These are phyloP conservation scores for Drosophila tropicalis DNA, from an alignment of 1,140 invertebrate species.

Conservation along the genomic window DNA sequence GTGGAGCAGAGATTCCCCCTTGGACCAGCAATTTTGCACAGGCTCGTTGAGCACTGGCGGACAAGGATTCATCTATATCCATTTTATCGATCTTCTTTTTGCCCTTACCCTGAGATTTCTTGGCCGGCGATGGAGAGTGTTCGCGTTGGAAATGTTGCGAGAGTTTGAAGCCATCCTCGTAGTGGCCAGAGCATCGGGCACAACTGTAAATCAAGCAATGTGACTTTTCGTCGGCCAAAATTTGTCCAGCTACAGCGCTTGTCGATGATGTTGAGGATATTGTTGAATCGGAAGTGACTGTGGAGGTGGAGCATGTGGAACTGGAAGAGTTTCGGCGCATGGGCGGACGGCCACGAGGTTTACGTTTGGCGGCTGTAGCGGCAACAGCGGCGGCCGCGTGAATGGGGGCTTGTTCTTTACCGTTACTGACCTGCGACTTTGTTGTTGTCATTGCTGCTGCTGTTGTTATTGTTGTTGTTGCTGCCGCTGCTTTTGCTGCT, in stretches of 20 bases:
- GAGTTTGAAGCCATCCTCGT: constrained; percentile 52
- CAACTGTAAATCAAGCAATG: constrained; percentile 67
- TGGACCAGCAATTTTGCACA: constrained; percentile 58
- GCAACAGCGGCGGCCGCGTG: constrained; percentile 8
- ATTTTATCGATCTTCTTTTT: constrained; percentile 26
- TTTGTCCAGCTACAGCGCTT: constrained; percentile 44
- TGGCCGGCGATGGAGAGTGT: constrained; percentile 30
- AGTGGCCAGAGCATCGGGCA: constrained; percentile 56
- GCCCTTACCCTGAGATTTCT: constrained; percentile 29
- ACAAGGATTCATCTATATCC: constrained; percentile 29
- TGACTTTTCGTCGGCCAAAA: constrained; percentile 62
- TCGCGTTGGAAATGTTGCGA: constrained; percentile 59
- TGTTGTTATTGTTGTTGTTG: constrained; percentile 17
- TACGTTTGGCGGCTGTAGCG: constrained; percentile 27
- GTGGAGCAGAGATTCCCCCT: constrained; percentile 37
- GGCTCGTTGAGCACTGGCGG: constrained; percentile 20
- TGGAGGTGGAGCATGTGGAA: constrained; percentile 48
- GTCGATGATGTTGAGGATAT: constrained; percentile 1
- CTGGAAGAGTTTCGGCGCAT: constrained; percentile 43
- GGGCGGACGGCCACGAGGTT: constrained; percentile 58
- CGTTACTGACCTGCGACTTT: constrained; percentile 77
- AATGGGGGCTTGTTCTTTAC: constrained; percentile 40
- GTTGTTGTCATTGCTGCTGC: constrained; percentile 17
- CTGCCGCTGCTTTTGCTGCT: constrained; percentile 23
- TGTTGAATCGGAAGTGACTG: constrained; percentile 22